Base-by-base conservation (phyloP, 2,888 invertebrate species). In the Archips crataeganus region DNA sequence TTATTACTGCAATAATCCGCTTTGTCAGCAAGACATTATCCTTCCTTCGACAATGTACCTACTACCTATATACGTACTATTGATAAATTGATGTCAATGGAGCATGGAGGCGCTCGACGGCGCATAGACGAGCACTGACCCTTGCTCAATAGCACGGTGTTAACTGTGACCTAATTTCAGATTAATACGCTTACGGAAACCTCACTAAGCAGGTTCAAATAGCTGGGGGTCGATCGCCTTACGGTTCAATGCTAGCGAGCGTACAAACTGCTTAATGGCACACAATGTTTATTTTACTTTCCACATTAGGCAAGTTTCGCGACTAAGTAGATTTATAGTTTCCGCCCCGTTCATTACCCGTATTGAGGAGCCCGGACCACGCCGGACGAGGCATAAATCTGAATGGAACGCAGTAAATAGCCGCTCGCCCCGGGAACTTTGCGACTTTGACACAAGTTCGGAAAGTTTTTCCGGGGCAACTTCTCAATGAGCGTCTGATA, bases 141-240 rank as follows among this genome's bases (percentile, higher is more conserved):
- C 86, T 87, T 86, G 88, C 87, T 89, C 89, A 87, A 90, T 89
- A 89, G 86, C 80, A 83, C 85, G 84, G 88, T 87, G 91, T 92
- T 91, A 91, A 90, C 90, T 90, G 89, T 85, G 94, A 94, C 94
- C 94, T 91, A 94, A 94, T 94, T 94, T 91, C 86, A 89, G 87
- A 94, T 94, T 94, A 94, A 94, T 94, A 90, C 93, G 91, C 90
- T 93, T 94, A 94, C 89, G 90, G 94, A 94, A 94, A 94, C 94
- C 94, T 93, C 92, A 93, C 93, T 90, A 93, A 92, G 91, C 90
- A 84, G 90, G 92, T 91, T 92, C 90, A 87, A 91, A 92, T 89
- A 87, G 90, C 91, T 87, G 86, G 88, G 87, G 85, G 84, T 85
- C 86, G 85, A 76, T 84, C 80, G 81, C 81, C 74, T 74, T 82